These are phyloP conservation scores for Sebastiscus tertius DNA, from an alignment of 2,797 vertebrate genomes.

Conservation along the genomic window DNA sequence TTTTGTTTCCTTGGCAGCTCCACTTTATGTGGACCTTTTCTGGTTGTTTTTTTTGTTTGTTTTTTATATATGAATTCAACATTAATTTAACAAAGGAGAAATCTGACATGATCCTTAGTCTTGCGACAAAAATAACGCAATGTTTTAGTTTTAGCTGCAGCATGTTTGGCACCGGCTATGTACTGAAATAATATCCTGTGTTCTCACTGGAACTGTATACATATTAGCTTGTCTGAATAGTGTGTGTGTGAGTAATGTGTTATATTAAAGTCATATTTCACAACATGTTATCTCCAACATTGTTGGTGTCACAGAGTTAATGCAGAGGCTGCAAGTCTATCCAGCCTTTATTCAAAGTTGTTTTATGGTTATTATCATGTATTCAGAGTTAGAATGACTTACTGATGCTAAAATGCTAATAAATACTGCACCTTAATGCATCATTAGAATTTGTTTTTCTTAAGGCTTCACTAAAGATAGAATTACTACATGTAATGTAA, in stretches of 20 bases:
- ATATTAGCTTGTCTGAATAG: not conserved
- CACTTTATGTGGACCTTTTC: not conserved
- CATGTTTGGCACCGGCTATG: not conserved
- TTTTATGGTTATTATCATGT: not conserved
- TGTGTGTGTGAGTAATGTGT: not conserved
- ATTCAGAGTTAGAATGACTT: not conserved
- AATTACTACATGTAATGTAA: not conserved
- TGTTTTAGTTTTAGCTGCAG: not conserved
- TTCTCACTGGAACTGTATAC: not conserved
- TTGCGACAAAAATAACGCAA: not conserved
- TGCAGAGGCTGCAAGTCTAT: not conserved
- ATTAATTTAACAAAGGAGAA: not conserved
- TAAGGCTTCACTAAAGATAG: not conserved
- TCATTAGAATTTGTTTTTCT: not conserved
- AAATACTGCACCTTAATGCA: not conserved
- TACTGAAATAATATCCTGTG: not conserved
- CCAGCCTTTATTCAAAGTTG: not conserved
- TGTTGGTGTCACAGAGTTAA: not conserved
- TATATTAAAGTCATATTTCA: not conserved
- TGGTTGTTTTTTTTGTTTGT: not conserved
- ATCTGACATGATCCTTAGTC: not conserved
- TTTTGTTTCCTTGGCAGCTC: slow-evolving; percentile 50
- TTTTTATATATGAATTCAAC: not conserved
- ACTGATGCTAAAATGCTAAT: not conserved
- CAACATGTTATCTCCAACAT: not conserved